Evolutionary conservation across 64 coral and sea anemone genomes (phyloP), one percentile per base, ranked within the genome.

Genomic region (Trachythela sp.): DNA sequence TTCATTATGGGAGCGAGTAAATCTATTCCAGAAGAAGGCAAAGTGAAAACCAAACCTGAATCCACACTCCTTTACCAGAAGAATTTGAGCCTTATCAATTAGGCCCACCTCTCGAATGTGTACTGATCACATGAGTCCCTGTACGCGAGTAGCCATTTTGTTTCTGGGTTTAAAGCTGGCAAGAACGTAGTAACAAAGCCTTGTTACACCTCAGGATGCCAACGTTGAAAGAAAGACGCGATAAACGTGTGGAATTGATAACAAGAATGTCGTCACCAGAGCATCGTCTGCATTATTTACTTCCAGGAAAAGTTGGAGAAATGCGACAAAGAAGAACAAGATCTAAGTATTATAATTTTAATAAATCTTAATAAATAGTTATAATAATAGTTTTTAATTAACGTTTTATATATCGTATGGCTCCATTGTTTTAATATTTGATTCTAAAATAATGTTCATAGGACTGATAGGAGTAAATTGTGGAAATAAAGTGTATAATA

Each of bases 131-230:
- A 49, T 8, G 7, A 2, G 18, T 68, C 5, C 59, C 59, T n/a
- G 59, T 68, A 7, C 59, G 15, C 15, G 59, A 68, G 59, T 31
- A n/a, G 20, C 20, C 59, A 68, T 68, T 68, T 68, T 68, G 59
- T 68, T 2, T 68, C 59, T 41, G 83, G 75, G 18, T 95, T 95
- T 86, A 56, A 83, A 48, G 90, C 90, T 90, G 94, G 94, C 17
- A 83, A 13, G 2, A 86, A 90, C 37, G 83, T 90, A 85, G 94
- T 92, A 32, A 92, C 87, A 22, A 49, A 49, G 48, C 48, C 7
- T 49, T 49, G 48, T 6, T 49, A 15, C 7, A 49, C 6, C 48
- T 49, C 7, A 70, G 24, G 4, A 7, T 70, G 7, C 7, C 7
- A n/a, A 5, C 64, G 7, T 22, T 70, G 30, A 22, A 7, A 22